Percentiles rank a stretch among this genome's conserved stretches.
Evolutionary conservation across 2,888 invertebrate genomes (phyloP).

Genomic region (Hedya salicella): DNA sequence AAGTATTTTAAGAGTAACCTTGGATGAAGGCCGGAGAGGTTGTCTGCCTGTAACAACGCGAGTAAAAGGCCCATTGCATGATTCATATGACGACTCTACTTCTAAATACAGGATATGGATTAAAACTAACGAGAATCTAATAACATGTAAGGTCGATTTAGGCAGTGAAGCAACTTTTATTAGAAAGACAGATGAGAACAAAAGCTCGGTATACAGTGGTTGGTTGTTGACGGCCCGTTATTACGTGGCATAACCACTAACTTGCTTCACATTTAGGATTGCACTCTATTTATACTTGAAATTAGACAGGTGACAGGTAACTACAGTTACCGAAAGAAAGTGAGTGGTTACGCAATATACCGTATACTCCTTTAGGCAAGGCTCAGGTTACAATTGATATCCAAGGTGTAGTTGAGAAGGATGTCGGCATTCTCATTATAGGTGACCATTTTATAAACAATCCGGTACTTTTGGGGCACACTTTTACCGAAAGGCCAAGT

Average conservation of each 20-base stretch:
- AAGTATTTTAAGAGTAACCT: no score
- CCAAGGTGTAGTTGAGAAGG: neutral
- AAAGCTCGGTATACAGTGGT: neutral
- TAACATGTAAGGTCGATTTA: neutral
- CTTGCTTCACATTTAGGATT: no score
- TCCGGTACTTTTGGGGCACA: slow-evolving; percentile 3
- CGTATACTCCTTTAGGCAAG: neutral
- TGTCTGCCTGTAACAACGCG: no score
- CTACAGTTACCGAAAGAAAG: no score
- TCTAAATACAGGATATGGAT: neutral
- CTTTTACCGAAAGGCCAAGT: neutral
- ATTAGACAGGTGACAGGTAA: no score
- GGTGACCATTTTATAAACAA: neutral
- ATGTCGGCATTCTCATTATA: neutral
- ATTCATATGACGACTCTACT: neutral
- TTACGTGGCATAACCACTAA: no score
- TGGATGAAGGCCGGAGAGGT: no score
- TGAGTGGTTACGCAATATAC: slow-evolving; percentile 3
- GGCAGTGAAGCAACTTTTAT: neutral
- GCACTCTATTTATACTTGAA: no score
- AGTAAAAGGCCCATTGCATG: neutral
- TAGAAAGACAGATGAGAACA: neutral
- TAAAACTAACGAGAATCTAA: neutral
- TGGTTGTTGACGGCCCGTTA: neutral
- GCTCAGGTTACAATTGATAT: neutral